Percentiles rank a stretch among this genome's conserved stretches.
Conservation (phyloP, 2,797 vertebrate genomes). For the Podarcis lilfordi region DNA sequence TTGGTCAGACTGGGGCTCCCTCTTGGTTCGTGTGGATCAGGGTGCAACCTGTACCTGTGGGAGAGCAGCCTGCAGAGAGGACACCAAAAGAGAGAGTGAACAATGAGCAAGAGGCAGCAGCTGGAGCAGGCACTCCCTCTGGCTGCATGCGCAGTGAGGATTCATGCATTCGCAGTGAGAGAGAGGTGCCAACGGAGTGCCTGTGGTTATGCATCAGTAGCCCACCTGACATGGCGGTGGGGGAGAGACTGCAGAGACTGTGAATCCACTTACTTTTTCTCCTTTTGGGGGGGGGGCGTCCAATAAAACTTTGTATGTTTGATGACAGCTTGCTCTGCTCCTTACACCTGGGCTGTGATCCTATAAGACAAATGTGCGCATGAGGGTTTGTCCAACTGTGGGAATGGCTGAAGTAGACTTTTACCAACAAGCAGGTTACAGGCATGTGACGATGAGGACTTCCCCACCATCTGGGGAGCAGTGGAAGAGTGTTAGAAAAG, state of each 20-base stretch:
- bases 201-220: background rate
- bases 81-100: background rate
- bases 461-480: background rate
- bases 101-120: background rate
- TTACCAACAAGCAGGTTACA: background rate
- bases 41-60: background rate
- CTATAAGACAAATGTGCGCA: background rate
- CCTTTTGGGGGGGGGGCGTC: too few species aligned
- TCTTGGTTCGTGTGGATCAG: background rate
- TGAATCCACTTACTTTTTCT: background rate
- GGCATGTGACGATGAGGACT: background rate
- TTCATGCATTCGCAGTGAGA: background rate
- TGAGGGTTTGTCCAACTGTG: background rate
- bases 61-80: background rate
- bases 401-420: background rate
- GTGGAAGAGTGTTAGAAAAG: background rate
- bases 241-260: background rate
- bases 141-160: background rate
- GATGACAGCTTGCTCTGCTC: background rate
- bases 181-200: background rate
- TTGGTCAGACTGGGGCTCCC: background rate
- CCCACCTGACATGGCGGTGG: background rate
- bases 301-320: too few species aligned
- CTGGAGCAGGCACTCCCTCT: background rate
- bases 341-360: background rate